Conservation (phyloP, 2,888 invertebrate genomes). For the Melanostoma scalare region DNA sequence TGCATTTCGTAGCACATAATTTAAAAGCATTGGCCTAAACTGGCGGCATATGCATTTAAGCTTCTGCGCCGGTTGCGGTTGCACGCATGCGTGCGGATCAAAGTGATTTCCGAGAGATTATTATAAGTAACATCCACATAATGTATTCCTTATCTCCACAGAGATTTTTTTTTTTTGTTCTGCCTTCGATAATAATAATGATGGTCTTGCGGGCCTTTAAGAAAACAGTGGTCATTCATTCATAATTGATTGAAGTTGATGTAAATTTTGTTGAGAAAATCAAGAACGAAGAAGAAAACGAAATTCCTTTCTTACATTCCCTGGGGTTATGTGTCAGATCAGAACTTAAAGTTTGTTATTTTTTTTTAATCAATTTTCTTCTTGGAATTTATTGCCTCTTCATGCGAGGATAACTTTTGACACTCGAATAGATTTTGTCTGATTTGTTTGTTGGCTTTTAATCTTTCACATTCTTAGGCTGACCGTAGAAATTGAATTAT, state of each 20-base stretch:
- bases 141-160: constrained; percentile 22
- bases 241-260: constrained; percentile 58
- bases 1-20: constrained; percentile 29
- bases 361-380: constrained; percentile 17
- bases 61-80: constrained; percentile 48
- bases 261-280: constrained; percentile 12
- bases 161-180: constrained; percentile 38
- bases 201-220: constrained; percentile 33
- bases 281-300: not conserved
- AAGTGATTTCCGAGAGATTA: constrained; percentile 27
- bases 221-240: constrained; percentile 50
- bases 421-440: constrained; percentile 30
- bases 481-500: constrained; percentile 26
- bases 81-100: constrained; percentile 36
- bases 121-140: constrained; percentile 7
- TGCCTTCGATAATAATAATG: constrained; percentile 42
- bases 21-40: constrained; percentile 35
- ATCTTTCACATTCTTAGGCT: constrained; percentile 28
- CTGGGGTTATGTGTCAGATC: constrained; percentile 33
- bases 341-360: constrained; percentile 2
- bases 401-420: constrained; percentile 37
- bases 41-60: constrained; percentile 16
- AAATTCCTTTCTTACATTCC: constrained; percentile 40
- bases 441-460: constrained; percentile 28
- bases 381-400: constrained; percentile 30